phyloP scores from a whole-genome alignment of 2,113 vertebrate species.

The Emydura subglobosa region DNA sequence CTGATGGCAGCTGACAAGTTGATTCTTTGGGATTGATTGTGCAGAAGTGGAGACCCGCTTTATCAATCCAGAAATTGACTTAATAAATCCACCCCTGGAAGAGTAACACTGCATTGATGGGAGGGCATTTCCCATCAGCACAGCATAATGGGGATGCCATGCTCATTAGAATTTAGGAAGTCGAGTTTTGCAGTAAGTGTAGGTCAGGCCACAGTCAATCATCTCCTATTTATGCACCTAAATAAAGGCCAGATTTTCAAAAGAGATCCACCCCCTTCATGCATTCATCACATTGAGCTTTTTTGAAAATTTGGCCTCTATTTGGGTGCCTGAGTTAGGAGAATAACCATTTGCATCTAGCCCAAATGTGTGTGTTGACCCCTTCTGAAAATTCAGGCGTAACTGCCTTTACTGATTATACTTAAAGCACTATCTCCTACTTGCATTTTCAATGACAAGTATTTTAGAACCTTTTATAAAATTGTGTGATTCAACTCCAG shows the following conservation, averaged over 20 bases:
- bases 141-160: too few relatives aligned
- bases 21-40: too few relatives aligned
- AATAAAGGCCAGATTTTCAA: not conserved
- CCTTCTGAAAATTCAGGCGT: not conserved
- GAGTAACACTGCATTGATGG: too few relatives aligned
- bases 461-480: not conserved
- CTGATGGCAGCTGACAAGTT: too few relatives aligned
- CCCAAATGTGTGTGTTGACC: not conserved
- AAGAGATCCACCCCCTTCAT: not conserved
- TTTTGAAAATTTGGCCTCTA: not conserved
- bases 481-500: not conserved
- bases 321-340: not conserved
- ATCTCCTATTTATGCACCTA: not conserved
- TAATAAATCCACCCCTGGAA: too few relatives aligned
- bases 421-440: not conserved
- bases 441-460: not conserved
- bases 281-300: not conserved
- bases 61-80: too few relatives aligned
- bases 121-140: too few relatives aligned
- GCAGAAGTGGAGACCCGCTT: too few relatives aligned
- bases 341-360: not conserved
- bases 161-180: too few relatives aligned
- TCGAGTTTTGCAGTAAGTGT: too few relatives aligned
- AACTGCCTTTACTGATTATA: not conserved
- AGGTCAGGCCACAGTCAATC: not conserved